A percentile compares a stretch with the other conserved stretches of the same genome.
These are phyloP conservation scores for Actinernus sp. DNA, from an alignment of 92 coral and sea anemone genomes.

Conservation along the genomic window DNA sequence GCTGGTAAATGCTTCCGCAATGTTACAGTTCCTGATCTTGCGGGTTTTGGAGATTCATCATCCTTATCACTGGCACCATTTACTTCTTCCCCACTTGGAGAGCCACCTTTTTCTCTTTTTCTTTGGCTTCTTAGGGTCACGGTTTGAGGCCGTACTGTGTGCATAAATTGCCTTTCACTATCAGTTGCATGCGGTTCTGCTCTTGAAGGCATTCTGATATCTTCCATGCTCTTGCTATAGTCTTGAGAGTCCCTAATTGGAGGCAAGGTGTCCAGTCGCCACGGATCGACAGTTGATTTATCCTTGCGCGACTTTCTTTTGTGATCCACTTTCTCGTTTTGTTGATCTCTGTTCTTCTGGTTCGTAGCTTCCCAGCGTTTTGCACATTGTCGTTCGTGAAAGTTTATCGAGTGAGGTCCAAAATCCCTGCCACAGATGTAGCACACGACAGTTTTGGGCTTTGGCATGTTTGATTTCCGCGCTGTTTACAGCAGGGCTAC, in stretches of 20 bases:
- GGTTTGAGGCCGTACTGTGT: constrained; percentile 46
- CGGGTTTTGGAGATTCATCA: constrained; percentile 1
- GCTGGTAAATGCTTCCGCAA: not conserved
- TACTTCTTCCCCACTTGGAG: constrained; percentile 2
- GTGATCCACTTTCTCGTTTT: constrained; percentile 24
- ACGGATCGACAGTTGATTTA: constrained; percentile 31
- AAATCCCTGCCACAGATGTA: constrained; percentile 90
- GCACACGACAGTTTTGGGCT: constrained; percentile 82
- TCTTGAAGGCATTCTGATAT: constrained; percentile 58
- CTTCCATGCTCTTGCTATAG: constrained; percentile 68
- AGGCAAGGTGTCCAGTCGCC: constrained; percentile 37
- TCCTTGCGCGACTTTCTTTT: constrained; percentile 49
- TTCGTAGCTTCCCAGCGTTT: constrained; percentile 79
- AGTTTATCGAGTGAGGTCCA: constrained; percentile 78
- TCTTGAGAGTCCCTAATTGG: constrained; percentile 35
- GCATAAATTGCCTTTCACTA: constrained; percentile 49
- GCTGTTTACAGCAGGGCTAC: no score
- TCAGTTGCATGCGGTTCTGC: constrained; percentile 23
- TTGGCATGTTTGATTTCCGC: constrained; percentile 60
- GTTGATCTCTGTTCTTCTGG: constrained; percentile 44
- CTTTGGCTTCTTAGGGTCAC: constrained; percentile 36
- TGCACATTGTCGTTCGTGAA: constrained; percentile 90
- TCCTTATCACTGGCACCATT: not conserved
- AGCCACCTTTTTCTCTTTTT: constrained; percentile 14
- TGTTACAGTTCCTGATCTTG: constrained; percentile 24